Evolutionary conservation across 2,888 invertebrate species (phyloP).

Genomic region (Galerucella pusilla): DNA sequence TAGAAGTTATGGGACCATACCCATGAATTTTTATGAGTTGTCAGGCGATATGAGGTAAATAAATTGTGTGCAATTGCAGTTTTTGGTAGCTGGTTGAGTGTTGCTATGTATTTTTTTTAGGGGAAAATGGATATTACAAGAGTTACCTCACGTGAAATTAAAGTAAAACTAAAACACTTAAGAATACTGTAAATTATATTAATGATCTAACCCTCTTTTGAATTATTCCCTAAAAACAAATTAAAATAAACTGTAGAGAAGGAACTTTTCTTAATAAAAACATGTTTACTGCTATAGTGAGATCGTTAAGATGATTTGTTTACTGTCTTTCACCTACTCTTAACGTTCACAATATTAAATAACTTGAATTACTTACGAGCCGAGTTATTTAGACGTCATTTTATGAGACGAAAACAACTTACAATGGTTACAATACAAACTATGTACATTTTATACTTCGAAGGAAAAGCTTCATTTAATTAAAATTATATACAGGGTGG

Average conservation of each 20-base stretch:
- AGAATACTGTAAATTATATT: constrained; percentile 21
- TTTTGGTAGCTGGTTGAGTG: not conserved
- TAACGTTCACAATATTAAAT: constrained; percentile 20
- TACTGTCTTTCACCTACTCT: constrained; percentile 23
- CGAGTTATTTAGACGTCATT: constrained; percentile 19
- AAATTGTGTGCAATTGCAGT: constrained; percentile 32
- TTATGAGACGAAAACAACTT: too few species aligned
- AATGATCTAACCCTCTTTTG: constrained; percentile 19
- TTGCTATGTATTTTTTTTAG: not conserved
- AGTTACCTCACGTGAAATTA: not conserved
- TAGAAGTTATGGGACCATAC: constrained; percentile 28
- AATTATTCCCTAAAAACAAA: constrained; percentile 9
- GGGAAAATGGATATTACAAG: not conserved
- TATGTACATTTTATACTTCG: too few species aligned
- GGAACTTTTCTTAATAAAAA: constrained; percentile 28
- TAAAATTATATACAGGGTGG: too few species aligned
- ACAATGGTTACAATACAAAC: too few species aligned
- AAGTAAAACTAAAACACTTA: constrained; percentile 23
- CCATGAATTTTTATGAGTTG: constrained; percentile 36
- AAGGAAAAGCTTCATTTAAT: too few species aligned
- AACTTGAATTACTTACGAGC: constrained; percentile 18
- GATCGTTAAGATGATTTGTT: constrained; percentile 35
- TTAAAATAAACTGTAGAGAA: constrained; percentile 24
- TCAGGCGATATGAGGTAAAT: constrained; percentile 32
- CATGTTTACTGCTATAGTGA: constrained; percentile 29